These are phyloP conservation scores for Holacanthus passer DNA, from an alignment of 2,113 vertebrate species.

Conservation along the genomic window DNA sequence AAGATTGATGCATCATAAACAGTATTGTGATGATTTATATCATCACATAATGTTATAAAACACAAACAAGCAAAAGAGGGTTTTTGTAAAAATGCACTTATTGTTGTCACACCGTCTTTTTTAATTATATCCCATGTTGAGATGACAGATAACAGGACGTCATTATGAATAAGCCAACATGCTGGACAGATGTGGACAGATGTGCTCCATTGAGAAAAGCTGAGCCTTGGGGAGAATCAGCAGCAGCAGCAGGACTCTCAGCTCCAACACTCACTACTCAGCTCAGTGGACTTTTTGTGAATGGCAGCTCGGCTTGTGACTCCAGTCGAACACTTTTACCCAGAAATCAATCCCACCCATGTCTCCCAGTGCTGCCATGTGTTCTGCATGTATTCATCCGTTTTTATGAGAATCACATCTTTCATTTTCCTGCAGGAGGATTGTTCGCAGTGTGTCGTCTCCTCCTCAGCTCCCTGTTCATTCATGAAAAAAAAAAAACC, in stretches of 20 bases:
- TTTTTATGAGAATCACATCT: too few relatives aligned
- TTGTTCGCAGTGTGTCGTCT: background rate
- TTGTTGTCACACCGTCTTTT: background rate
- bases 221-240: constrained; percentile 42
- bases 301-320: constrained; percentile 69
- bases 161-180: background rate
- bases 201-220: constrained; percentile 79
- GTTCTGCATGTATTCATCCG: rapidly evolving
- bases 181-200: constrained; percentile 69
- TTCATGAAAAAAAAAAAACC: constrained; percentile 87
- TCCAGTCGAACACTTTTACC: constrained; percentile 16
- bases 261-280: constrained; percentile 39
- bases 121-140: background rate
- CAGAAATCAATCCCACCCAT: background rate
- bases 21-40: too few relatives aligned
- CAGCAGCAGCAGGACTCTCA: constrained; percentile 24
- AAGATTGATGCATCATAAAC: too few relatives aligned
- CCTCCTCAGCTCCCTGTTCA: constrained; percentile 78
- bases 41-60: too few relatives aligned
- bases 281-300: constrained; percentile 78
- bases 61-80: background rate
- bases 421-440: background rate
- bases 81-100: background rate
- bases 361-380: background rate
- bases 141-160: background rate